Percentiles rank a stretch among this genome's conserved stretches.
Evolutionary conservation across 2,797 vertebrate genomes (phyloP).

Genomic region (Australoheros facetus): DNA sequence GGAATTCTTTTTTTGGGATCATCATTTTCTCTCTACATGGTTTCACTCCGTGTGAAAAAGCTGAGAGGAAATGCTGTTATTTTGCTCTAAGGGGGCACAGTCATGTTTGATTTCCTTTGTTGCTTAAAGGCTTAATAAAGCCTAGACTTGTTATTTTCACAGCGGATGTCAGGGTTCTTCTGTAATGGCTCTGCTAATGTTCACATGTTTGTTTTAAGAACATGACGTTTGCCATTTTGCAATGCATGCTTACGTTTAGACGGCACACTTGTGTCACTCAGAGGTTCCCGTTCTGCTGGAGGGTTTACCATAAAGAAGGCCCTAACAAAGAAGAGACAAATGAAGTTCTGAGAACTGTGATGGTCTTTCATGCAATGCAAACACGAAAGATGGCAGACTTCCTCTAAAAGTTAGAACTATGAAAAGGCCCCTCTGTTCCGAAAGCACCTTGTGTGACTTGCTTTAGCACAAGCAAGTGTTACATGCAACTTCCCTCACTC

Average conservation of each 20-base stretch:
- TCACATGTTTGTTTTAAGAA: not conserved
- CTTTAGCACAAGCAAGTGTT: constrained; percentile 28
- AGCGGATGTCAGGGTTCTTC: too few relatives aligned
- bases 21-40: not conserved
- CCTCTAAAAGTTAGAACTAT: not conserved
- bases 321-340: not conserved
- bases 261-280: not conserved
- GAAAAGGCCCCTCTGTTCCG: not conserved
- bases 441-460: not conserved
- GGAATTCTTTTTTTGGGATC: not conserved
- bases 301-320: not conserved
- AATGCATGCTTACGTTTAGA: not conserved
- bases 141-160: not conserved
- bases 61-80: not conserved
- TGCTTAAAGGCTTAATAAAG: rapidly evolving
- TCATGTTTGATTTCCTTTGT: not conserved
- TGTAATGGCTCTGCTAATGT: not conserved
- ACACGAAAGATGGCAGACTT: not conserved
- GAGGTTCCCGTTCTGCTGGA: not conserved
- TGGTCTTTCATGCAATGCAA: not conserved
- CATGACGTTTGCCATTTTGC: not conserved
- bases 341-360: not conserved
- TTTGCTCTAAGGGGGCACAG: not conserved
- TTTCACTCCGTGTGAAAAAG: not conserved
- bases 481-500: constrained; percentile 11